These are phyloP conservation scores for Episyrphus balteatus DNA, from an alignment of 1,140 invertebrate genomes.

Conservation along the genomic window DNA sequence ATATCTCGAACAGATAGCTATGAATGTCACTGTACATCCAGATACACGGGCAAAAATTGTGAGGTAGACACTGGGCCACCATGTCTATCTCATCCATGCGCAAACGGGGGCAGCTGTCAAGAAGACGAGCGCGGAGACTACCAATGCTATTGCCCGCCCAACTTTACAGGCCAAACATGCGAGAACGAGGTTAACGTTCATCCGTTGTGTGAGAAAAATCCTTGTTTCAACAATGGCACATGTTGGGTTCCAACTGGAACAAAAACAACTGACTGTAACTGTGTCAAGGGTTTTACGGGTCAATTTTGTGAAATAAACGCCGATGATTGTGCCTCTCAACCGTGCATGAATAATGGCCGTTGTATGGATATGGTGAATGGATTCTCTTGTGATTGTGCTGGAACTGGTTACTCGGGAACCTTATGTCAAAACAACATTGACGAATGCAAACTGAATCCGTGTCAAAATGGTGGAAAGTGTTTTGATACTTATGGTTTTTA, in stretches of 20 bases:
- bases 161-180: slow-evolving; percentile 65
- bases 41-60: slow-evolving; percentile 75
- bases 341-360: slow-evolving; percentile 73
- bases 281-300: slow-evolving; percentile 51
- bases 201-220: slow-evolving; percentile 59
- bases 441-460: slow-evolving; percentile 66
- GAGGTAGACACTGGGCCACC: slow-evolving; percentile 63
- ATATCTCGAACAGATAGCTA: slow-evolving; percentile 61
- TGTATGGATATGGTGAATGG: slow-evolving; percentile 69
- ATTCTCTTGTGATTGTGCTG: slow-evolving; percentile 64
- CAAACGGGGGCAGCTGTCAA: slow-evolving; percentile 60
- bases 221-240: slow-evolving; percentile 60
- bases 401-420: slow-evolving; percentile 64
- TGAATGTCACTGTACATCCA: slow-evolving; percentile 63
- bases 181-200: slow-evolving; percentile 60
- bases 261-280: slow-evolving; percentile 52
- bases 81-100: slow-evolving; percentile 59
- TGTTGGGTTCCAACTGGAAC: slow-evolving; percentile 48
- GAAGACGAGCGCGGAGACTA: slow-evolving; percentile 66
- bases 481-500: slow-evolving; percentile 70
- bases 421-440: slow-evolving; percentile 77
- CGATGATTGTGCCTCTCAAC: slow-evolving; percentile 58
- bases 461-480: slow-evolving; percentile 64
- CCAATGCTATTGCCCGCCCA: slow-evolving; percentile 57
- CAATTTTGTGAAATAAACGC: slow-evolving; percentile 54